phyloP scores from a whole-genome alignment of 1,140 invertebrate species.

The Alviniconcha marisindica region DNA sequence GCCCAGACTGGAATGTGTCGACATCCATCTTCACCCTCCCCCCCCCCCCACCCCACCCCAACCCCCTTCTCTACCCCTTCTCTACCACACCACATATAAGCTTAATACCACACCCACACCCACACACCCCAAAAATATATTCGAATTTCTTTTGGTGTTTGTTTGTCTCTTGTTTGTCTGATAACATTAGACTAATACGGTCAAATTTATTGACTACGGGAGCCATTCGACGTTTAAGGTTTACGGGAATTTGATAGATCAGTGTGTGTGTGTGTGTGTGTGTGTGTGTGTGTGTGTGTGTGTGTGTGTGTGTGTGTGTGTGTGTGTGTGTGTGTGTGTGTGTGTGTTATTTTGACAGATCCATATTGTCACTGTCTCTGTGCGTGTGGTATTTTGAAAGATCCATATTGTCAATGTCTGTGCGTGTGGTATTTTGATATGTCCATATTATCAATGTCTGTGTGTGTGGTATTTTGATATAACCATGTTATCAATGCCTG shows the following conservation, averaged over 20 bases:
- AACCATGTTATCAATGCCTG: neutral
- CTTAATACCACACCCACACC: neutral
- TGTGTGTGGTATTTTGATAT: no score
- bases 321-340: conserved; percentile 9
- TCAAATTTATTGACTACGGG: no score
- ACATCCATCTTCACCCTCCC: no score
- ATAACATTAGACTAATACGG: no score
- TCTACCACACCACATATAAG: neutral
- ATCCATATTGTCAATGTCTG: no score
- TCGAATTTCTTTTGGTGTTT: neutral
- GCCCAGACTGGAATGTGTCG: no score
- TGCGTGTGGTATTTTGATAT: no score
- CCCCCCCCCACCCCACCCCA: no score
- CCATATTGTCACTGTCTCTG: neutral
- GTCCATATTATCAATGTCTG: no score
- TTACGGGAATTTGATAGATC: neutral
- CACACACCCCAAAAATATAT: neutral
- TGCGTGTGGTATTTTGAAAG: no score
- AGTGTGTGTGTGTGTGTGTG: neutral
- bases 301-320: neutral
- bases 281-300: neutral
- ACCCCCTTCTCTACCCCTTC: neutral
- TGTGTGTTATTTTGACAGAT: neutral
- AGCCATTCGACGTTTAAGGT: no score
- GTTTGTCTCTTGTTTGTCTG: neutral